Evolutionary conservation across 2,113 vertebrate species (phyloP), one percentile per base, ranked within the genome.

Genomic region (Python bivittatus): DNA sequence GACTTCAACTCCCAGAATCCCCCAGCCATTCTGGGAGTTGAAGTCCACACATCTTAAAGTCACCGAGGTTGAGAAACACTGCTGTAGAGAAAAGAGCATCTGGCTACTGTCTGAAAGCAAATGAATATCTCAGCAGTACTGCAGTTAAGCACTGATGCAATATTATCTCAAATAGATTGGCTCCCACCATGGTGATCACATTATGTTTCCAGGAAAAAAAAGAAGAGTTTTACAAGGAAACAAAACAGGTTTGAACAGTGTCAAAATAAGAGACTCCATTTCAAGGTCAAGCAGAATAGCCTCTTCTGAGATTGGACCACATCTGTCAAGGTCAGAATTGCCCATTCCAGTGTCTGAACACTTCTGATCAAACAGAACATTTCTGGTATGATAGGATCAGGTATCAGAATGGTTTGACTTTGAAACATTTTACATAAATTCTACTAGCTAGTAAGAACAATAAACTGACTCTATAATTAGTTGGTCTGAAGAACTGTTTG

Each of bases 81-180:
- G n/a, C n/a, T n/a, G n/a, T n/a, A 0, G 87, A 95, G 90, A 95
- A 95, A 96, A 92, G 68, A 96, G 95, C 96, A 95, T 94, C 94
- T 95, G 94, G 91, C 95, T 93, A 93, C 94, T 86, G 86, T 90
- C 60, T 93, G 23, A 11, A 94, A 94, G 92, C 72, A 33, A 96
- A 89, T 93, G 22, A 91, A 25, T 52, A 57, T 54, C 48, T 42
- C 8, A 83, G 87, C 92, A 91, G 88, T 54, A 89, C 1, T 86
- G 57, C 38, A 91, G 17, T 94, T 86, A 54, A 92, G 54, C 91
- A 57, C 52, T 58, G 72, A 44, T 93, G 88, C 84, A 88, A 92
- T 61, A 88, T 92, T 86, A 95, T 95, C 87, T 85, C 84, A 84
- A 93, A 89, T 88, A 91, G 25, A 88, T 92, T 91, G 94, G 91